Percentiles rank a stretch among this genome's conserved stretches.
phyloP scores from a whole-genome alignment of 2,888 invertebrate species.

The Sinhomidia bicolor region DNA sequence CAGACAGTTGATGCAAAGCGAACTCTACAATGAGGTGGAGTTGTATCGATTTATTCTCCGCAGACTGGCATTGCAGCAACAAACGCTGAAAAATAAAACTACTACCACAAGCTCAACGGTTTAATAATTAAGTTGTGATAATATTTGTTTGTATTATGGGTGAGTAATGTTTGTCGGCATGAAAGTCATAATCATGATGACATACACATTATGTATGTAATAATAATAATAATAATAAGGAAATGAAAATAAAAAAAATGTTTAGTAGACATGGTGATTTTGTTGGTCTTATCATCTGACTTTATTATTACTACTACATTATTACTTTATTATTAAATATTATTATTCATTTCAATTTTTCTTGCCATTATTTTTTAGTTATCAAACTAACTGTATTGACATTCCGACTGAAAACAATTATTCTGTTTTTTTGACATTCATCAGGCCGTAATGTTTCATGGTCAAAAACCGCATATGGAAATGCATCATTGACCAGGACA shows the following conservation, averaged over 20 bases:
- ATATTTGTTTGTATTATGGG: neutral
- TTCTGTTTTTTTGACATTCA: constrained; percentile 24
- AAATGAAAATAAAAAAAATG: neutral
- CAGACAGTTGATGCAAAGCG: constrained; percentile 73
- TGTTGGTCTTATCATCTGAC: neutral
- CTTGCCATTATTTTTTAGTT: constrained; percentile 12
- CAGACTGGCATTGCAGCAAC: constrained; percentile 68
- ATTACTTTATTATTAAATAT: constrained; percentile 3
- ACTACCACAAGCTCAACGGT: neutral
- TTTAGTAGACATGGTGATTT: neutral
- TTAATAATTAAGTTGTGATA: neutral
- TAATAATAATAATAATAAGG: neutral
- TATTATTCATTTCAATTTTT: constrained; percentile 38
- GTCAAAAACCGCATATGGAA: constrained; percentile 39
- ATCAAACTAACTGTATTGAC: constrained; percentile 64
- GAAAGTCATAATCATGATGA: too few relatives aligned
- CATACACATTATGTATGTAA: neutral
- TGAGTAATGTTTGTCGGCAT: too few relatives aligned
- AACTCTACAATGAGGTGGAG: constrained; percentile 77
- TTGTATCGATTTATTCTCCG: constrained; percentile 76
- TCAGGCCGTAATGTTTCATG: constrained; percentile 66
- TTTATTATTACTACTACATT: constrained; percentile 4
- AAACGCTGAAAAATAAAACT: neutral
- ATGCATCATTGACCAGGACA: constrained; percentile 50
- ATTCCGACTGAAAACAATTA: constrained; percentile 59